Evolutionary conservation across 2,888 invertebrate species (phyloP).

Genomic region (Himalopsyche anomala): DNA sequence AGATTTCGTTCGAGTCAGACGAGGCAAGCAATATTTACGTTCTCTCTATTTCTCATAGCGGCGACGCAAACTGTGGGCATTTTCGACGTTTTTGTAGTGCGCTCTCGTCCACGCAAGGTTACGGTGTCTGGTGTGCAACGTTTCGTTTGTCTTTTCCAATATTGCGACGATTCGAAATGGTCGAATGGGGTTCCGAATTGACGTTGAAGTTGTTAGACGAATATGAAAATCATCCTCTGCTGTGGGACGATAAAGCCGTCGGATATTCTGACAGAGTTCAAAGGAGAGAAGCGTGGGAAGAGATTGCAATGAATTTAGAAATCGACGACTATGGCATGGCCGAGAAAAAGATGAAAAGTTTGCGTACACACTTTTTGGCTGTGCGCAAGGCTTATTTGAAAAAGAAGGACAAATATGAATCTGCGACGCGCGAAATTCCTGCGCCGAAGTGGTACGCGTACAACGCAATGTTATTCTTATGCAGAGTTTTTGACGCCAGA

Average conservation of each 20-base stretch:
- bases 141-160: slow-evolving; percentile 7
- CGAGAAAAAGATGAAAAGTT: slow-evolving; percentile 22
- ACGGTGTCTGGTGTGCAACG: slow-evolving; percentile 26
- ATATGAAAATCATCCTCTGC: background rate
- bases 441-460: background rate
- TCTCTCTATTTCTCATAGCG: background rate
- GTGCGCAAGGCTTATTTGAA: slow-evolving; percentile 21
- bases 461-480: background rate
- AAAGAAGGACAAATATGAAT: slow-evolving; percentile 19
- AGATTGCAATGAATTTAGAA: background rate
- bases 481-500: slow-evolving; percentile 22
- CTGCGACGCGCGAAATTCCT: slow-evolving; percentile 9
- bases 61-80: background rate
- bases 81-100: slow-evolving; percentile 16
- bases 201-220: slow-evolving; percentile 6
- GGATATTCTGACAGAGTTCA: slow-evolving; percentile 1
- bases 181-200: slow-evolving; percentile 4
- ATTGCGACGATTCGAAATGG: background rate
- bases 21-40: slow-evolving; percentile 13
- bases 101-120: slow-evolving; percentile 2
- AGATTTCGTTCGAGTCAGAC: slow-evolving; percentile 34
- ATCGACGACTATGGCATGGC: slow-evolving; percentile 10
- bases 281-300: slow-evolving; percentile 19
- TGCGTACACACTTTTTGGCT: slow-evolving; percentile 18
- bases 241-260: slow-evolving; percentile 2